A percentile compares a stretch with the other conserved stretches of the same genome.
phyloP scores from a whole-genome alignment of 2,888 invertebrate species.

The Lacanobia wlatinum region DNA sequence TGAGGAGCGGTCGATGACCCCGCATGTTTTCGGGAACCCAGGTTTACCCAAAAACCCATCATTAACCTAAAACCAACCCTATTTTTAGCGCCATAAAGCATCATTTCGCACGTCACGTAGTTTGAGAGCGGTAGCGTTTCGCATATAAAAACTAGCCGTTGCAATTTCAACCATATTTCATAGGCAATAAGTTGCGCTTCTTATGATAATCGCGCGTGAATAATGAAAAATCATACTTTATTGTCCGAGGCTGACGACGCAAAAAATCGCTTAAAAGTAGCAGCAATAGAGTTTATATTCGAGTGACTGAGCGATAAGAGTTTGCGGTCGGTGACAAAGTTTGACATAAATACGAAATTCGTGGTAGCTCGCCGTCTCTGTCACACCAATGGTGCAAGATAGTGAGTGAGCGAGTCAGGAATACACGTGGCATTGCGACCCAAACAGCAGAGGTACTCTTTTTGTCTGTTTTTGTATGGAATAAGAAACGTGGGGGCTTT shows the following conservation, averaged over 20 bases:
- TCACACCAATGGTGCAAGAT: neutral
- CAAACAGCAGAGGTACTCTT: slow-evolving; percentile 46
- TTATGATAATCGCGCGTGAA: slow-evolving; percentile 47
- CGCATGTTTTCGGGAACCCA: slow-evolving; percentile 59
- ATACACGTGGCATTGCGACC: slow-evolving; percentile 33
- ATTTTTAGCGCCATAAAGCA: neutral
- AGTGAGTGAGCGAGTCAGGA: slow-evolving; percentile 32
- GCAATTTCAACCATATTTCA: slow-evolving; percentile 53
- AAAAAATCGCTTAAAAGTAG: neutral
- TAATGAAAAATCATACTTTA: slow-evolving; percentile 57
- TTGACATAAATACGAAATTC: slow-evolving; percentile 57
- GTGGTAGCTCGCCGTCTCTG: slow-evolving; percentile 25
- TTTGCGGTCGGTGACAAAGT: slow-evolving; percentile 58
- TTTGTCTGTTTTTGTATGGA: slow-evolving; percentile 52
- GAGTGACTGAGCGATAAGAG: neutral
- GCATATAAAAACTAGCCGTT: slow-evolving; percentile 36
- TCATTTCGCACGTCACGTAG: slow-evolving; percentile 30
- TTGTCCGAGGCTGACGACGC: slow-evolving; percentile 7
- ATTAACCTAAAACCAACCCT: slow-evolving; percentile 22
- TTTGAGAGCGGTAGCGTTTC: slow-evolving; percentile 23
- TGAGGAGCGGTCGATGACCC: slow-evolving; percentile 58
- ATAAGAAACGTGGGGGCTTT: slow-evolving; percentile 42
- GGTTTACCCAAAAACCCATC: slow-evolving; percentile 20
- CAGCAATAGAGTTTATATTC: slow-evolving; percentile 43
- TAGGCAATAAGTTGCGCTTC: slow-evolving; percentile 31